These are phyloP conservation scores for Trochalopteron elliotii DNA, from an alignment of 2,113 vertebrate genomes.

Conservation along the genomic window DNA sequence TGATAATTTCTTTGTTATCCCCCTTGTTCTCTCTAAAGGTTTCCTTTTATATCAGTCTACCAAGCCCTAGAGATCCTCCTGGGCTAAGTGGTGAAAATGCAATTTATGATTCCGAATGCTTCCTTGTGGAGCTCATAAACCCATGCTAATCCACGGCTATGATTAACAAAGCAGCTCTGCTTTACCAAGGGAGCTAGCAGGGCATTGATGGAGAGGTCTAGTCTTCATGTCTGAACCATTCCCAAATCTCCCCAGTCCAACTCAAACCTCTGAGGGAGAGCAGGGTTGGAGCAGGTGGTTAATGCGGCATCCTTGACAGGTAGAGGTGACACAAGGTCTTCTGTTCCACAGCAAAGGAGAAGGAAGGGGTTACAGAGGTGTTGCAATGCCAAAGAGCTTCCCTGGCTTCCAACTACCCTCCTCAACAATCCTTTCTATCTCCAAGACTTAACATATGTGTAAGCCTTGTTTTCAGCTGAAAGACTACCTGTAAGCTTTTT, in stretches of 20 bases:
- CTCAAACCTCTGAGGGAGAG: neutral
- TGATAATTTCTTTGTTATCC: constrained; percentile 30
- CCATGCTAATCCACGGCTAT: neutral
- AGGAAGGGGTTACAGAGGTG: neutral
- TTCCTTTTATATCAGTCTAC: constrained; percentile 17
- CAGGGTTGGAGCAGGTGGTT: neutral
- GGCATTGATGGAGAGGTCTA: neutral
- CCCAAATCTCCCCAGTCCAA: neutral
- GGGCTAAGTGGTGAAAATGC: neutral
- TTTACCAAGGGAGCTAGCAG: neutral
- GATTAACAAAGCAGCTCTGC: constrained; percentile 13
- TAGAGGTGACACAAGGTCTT: neutral
- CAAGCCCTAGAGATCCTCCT: neutral
- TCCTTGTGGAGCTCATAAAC: neutral
- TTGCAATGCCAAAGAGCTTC: neutral
- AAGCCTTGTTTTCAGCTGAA: neutral
- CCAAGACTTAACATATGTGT: neutral
- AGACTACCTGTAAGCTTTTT: neutral
- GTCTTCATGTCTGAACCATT: neutral
- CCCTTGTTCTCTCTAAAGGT: constrained; percentile 4
- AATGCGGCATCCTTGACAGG: neutral
- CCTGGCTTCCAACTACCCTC: neutral
- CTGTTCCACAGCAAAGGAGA: neutral
- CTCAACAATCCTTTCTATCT: neutral
- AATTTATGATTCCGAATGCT: neutral